Percentiles rank a stretch among this genome's conserved stretches.
Conservation (phyloP, 2,797 vertebrate species). For the Gymnothorax javanicus region DNA sequence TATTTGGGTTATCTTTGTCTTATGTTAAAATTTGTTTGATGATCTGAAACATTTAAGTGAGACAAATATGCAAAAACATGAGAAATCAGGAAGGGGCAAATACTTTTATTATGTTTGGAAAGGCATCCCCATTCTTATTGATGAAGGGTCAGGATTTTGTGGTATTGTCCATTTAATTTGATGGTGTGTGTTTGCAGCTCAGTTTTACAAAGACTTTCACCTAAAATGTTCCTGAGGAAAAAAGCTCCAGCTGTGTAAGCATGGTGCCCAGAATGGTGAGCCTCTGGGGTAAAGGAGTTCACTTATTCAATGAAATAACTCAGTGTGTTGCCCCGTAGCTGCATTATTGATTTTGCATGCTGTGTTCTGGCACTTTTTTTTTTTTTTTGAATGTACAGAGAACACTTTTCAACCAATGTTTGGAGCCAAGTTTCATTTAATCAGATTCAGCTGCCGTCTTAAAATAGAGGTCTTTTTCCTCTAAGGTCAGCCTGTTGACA, state of each 20-base stretch:
- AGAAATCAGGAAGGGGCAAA: too few relatives aligned
- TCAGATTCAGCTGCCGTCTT: background rate
- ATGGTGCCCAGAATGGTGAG: background rate
- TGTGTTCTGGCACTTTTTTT: background rate
- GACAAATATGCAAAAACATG: too few relatives aligned
- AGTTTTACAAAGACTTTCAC: constrained; percentile 16
- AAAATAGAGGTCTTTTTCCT: background rate
- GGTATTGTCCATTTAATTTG: background rate
- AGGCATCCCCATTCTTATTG: background rate
- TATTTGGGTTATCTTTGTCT: too few relatives aligned
- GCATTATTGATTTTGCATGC: constrained; percentile 21
- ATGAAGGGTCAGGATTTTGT: background rate
- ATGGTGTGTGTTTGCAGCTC: background rate
- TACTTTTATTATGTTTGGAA: background rate
- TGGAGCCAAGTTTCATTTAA: constrained; percentile 20
- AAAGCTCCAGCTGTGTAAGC: constrained; percentile 27
- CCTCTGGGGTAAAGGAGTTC: constrained; percentile 21
- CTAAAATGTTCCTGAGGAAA: constrained; percentile 18
- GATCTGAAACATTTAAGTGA: too few relatives aligned
- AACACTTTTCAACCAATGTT: background rate
- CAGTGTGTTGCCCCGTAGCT: constrained; percentile 14
- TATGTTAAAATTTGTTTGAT: too few relatives aligned
- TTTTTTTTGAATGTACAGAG: background rate
- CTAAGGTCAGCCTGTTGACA: background rate
- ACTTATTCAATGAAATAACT: constrained; percentile 27